These are phyloP conservation scores for Larimichthys polyactis DNA, from an alignment of 2,113 vertebrate species.

Conservation along the genomic window DNA sequence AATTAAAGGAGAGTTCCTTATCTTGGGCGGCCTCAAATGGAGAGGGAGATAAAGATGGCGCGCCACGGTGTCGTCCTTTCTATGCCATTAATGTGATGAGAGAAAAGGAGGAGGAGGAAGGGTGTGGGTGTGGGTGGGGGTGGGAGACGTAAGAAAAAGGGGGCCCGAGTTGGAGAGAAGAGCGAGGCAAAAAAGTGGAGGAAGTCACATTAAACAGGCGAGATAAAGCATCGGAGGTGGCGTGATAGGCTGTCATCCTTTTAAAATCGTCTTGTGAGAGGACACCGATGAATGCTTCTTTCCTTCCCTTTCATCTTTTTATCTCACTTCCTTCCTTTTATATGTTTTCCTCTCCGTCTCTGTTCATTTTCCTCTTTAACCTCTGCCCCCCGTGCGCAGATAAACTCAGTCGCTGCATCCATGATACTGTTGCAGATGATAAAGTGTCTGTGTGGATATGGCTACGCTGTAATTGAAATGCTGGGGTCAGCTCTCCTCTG, in stretches of 20 bases:
- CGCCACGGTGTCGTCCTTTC: slow-evolving; percentile 54
- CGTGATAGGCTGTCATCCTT: slow-evolving; percentile 58
- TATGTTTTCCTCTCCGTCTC: slow-evolving; percentile 24
- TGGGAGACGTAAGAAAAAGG: background rate
- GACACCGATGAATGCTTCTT: slow-evolving; percentile 53
- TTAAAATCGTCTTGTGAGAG: slow-evolving; percentile 55
- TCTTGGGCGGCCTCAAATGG: slow-evolving; percentile 68
- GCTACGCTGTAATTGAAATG: slow-evolving; percentile 76
- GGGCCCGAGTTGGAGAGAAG: slow-evolving; percentile 33
- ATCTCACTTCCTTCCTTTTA: slow-evolving; percentile 49
- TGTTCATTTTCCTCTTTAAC: slow-evolving; percentile 62
- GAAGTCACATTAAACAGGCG: slow-evolving; percentile 33
- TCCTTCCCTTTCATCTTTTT: slow-evolving; percentile 44
- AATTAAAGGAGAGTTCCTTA: slow-evolving; percentile 86
- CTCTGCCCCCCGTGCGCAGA: slow-evolving; percentile 39
- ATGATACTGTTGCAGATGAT: slow-evolving; percentile 32
- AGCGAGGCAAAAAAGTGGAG: slow-evolving; percentile 23
- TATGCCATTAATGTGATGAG: slow-evolving; percentile 60
- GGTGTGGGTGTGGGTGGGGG: background rate
- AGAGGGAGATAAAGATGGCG: slow-evolving; percentile 63
- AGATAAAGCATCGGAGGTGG: slow-evolving; percentile 43
- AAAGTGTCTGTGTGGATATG: slow-evolving; percentile 22
- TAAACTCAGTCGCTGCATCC: slow-evolving; percentile 40
- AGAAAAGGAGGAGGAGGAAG: background rate
- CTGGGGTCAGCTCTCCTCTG: slow-evolving; percentile 52